Base-by-base conservation (phyloP, 2,888 invertebrate genomes). In the Aethes cnicana region DNA sequence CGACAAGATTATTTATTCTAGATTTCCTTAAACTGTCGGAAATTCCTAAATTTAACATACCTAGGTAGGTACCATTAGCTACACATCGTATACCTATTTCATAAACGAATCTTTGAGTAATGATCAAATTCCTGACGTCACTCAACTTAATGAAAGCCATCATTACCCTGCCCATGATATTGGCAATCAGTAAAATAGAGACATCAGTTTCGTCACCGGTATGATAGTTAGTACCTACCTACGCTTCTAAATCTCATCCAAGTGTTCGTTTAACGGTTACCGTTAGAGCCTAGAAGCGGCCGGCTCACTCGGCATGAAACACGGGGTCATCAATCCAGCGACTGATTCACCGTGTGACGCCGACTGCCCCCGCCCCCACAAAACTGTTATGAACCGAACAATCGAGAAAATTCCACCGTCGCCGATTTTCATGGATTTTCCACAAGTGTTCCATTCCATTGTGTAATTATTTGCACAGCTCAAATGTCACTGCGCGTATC, bases 291-390 rank as follows among this genome's bases (percentile, higher is more conserved):
- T 72, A 72, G 71, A 74, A 75, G 64, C 68, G n/a, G n/a, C n/a
- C n/a, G n/a, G 68, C 68, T 72, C 63, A 65, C 68, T 62, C 50
- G 12, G 35, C 16, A 17, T 33, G 26, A 53, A 49, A 42, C 11
- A 64, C 66, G 77, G 75, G 83, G 81, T 84, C 86, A 84, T 83
- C 80, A 82, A 67, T 79, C 78, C 65, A 63, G 55, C 58, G 64
- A 59, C 66, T 81, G 81, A 83, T 71, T 83, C 82, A 72, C 54
- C 73, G 54, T 57, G 54, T 47, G 57, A 55, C 57, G 59, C 61
- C 58, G 54, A n/a, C 47, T 53, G 62, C 53, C 54, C 55, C 55
- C 64, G 59, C 62, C 50, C 43, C 53, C 42, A 55, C 57, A 42
- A 37, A 46, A 39, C 21, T 47, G 36, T 53, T 32, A 46, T 25